Evolutionary conservation across 2,113 vertebrate genomes (phyloP).

Genomic region (Nothocercus julius): DNA sequence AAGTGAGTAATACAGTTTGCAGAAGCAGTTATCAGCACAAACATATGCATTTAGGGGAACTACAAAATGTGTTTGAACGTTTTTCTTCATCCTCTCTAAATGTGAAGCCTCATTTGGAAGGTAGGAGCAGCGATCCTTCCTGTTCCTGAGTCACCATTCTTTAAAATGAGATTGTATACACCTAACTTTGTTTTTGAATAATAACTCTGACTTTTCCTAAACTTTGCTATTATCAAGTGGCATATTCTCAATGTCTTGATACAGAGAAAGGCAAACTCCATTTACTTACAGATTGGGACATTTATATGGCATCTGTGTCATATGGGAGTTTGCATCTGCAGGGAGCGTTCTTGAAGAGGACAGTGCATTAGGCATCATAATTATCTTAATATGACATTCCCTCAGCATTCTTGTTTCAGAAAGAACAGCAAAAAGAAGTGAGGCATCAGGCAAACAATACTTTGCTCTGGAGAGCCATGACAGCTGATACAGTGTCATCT

Average conservation of each 20-base stretch:
- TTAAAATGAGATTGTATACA: not conserved
- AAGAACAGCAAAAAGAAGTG: not conserved
- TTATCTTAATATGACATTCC: not conserved
- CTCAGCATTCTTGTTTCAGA: not conserved
- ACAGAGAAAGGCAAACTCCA: not conserved
- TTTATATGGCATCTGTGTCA: not conserved
- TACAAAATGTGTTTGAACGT: not conserved
- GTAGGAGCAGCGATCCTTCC: not conserved
- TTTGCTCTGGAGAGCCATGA: not conserved
- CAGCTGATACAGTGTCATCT: not conserved
- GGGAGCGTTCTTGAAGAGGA: not conserved
- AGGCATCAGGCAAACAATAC: not conserved
- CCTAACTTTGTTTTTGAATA: not conserved
- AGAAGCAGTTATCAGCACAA: not conserved
- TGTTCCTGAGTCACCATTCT: not conserved
- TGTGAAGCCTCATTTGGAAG: not conserved
- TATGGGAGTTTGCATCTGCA: not conserved
- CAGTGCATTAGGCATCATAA: not conserved
- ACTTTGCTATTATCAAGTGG: not conserved
- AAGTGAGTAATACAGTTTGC: not conserved
- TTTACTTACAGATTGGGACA: not conserved
- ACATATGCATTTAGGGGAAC: not conserved
- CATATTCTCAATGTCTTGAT: not conserved
- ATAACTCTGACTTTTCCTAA: not conserved
- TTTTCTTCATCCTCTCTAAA: not conserved